Evolutionary conservation across 1,140 invertebrate species (phyloP).

Genomic region (Anoplolepis gracilipes): DNA sequence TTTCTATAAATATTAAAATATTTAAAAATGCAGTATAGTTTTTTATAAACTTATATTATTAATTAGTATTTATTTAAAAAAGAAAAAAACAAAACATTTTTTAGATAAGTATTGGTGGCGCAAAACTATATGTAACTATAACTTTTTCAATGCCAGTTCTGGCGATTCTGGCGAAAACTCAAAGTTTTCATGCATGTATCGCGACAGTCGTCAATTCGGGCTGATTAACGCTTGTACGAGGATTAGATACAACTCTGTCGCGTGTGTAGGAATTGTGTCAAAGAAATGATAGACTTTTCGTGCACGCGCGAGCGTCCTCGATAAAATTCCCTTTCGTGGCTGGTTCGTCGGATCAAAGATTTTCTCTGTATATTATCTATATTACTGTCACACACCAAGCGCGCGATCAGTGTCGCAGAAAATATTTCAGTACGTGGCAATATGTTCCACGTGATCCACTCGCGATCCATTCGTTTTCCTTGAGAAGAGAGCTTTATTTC

Average conservation of each 20-base stretch:
- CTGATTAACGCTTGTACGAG: conserved; percentile 51
- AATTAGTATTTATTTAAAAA: background rate
- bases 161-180: background rate
- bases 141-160: background rate
- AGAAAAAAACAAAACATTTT: background rate
- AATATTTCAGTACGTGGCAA: conserved; percentile 35
- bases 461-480: conserved; percentile 68
- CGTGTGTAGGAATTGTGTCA: conserved; percentile 62
- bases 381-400: conserved; percentile 46
- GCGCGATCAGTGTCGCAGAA: conserved; percentile 39
- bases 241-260: conserved; percentile 61
- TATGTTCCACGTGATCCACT: conserved; percentile 28
- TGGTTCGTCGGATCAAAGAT: conserved; percentile 82
- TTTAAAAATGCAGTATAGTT: conserved; percentile 1
- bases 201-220: conserved; percentile 63
- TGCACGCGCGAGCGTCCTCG: conserved; percentile 61
- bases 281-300: conserved; percentile 50
- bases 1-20: background rate
- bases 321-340: conserved; percentile 70
- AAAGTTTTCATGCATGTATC: conserved; percentile 12
- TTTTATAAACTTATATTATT: background rate
- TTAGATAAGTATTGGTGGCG: background rate
- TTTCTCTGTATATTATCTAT: conserved; percentile 70
- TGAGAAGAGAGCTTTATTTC: conserved; percentile 67
- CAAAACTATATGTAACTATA: background rate